Conservation (phyloP, 2,888 invertebrate species). For the Rotaria socialis region DNA sequence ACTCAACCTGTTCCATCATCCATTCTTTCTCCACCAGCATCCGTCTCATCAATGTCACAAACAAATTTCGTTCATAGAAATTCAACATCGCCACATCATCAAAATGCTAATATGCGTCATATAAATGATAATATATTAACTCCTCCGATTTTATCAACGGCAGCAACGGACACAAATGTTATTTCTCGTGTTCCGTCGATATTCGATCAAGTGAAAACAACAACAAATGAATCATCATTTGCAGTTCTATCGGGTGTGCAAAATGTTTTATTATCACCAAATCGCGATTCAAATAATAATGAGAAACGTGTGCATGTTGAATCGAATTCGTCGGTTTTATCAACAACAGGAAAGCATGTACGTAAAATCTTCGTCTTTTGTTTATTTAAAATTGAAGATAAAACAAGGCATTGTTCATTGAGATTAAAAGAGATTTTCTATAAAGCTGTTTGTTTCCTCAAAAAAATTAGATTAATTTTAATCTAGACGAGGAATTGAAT, state of each 20-base stretch:
- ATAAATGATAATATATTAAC: neutral
- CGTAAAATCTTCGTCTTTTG: too few species aligned
- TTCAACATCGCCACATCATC: neutral
- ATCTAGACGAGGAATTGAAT: too few species aligned
- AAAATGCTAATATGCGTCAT: neutral
- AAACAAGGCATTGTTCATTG: too few species aligned
- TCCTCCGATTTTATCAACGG: neutral
- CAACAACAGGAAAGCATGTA: neutral
- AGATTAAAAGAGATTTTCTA: too few species aligned
- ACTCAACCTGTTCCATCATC: slow-evolving; percentile 24
- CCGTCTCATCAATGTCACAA: neutral
- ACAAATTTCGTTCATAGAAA: neutral
- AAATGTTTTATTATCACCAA: slow-evolving; percentile 26
- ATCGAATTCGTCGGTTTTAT: neutral
- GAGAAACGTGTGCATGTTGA: neutral
- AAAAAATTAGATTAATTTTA: too few species aligned
- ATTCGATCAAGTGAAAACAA: slow-evolving; percentile 10
- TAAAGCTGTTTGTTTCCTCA: too few species aligned
- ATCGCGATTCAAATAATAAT: slow-evolving; percentile 1
- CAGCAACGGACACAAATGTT: slow-evolving; percentile 2
- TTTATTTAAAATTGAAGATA: too few species aligned
- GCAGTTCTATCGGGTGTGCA: slow-evolving; percentile 15
- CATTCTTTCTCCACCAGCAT: slow-evolving; percentile 13
- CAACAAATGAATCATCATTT: slow-evolving; percentile 31
- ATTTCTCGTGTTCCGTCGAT: slow-evolving; percentile 1